Base-by-base conservation (phyloP, 2,113 vertebrate species). In the Hucho hucho region DNA sequence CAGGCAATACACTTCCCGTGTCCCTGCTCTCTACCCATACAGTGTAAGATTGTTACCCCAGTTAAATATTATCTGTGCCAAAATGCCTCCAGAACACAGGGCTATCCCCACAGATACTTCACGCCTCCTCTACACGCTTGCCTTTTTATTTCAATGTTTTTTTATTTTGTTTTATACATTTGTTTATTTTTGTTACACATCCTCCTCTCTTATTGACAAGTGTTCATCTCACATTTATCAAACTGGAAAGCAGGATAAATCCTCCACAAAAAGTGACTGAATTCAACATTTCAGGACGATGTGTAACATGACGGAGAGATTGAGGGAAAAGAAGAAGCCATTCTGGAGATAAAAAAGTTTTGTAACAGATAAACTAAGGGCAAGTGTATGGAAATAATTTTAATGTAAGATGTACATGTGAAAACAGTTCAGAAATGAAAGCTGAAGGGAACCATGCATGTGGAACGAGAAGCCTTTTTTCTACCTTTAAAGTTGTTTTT, bases 401-500 rank as follows among this genome's bases (percentile, higher is more conserved):
- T 22, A 14, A 61, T 43, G 58, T 61, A 24, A 61, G 4, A 61
- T 61, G 58, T 61, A 61, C n/a, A 24, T 61, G 18, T 61, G 7
- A 61, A 61, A 37, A 28, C 20, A 43, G 9, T 43, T 43, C 9
- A 11, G 37, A 43, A 11, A 43, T 43, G 37, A 43, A 43, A 43
- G 37, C 37, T 43, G 37, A 43, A 43, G 37, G 37, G 37, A 43
- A 43, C 37, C 37, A 43, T 43, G 37, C 37, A 43, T 12, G 37
- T 43, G 37, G 37, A 43, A 43, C 9, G 37, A 3, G 37, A 43
- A 43, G 37, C 37, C 37, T 43, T 43, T 43, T 43, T 43, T 43
- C 9, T 43, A 43, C 37, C 9, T 2, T 43, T 43, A 43, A 43
- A 43, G 6, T 79, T 75, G 85, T 90, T 94, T 94, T 93, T 92